Conservation (phyloP, 2,888 invertebrate genomes). For the Drosophila kambysellisi region DNA sequence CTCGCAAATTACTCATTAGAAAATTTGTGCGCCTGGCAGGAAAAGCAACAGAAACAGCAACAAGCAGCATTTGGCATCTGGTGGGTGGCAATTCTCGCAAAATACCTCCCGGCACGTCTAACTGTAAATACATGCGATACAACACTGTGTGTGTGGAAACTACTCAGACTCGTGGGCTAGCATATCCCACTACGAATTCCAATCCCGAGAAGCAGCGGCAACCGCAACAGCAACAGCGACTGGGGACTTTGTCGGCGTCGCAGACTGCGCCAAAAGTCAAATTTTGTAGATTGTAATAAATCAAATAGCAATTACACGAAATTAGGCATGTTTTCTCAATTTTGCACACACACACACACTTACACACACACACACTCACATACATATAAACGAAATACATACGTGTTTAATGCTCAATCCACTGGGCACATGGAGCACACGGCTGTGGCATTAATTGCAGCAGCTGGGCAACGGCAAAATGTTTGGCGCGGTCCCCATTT, state of each 20-base stretch:
- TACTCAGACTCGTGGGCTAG: constrained; percentile 28
- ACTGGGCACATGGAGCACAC: constrained; percentile 54
- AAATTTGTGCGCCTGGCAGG: constrained; percentile 51
- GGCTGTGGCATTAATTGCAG: constrained; percentile 76
- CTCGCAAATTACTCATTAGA: constrained; percentile 73
- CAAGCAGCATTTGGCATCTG: constrained; percentile 41
- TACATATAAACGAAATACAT: constrained; percentile 13
- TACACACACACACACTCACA: constrained; percentile 1
- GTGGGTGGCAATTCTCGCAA: constrained; percentile 50
- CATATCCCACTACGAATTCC: constrained; percentile 21
- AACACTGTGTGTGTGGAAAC: constrained; percentile 28
- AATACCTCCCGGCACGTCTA: constrained; percentile 53
- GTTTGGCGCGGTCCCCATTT: constrained; percentile 55
- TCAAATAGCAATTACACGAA: constrained; percentile 84
- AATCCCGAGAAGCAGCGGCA: constrained; percentile 14
- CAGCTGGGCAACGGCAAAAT: constrained; percentile 71
- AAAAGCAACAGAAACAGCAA: constrained; percentile 12
- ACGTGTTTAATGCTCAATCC: constrained; percentile 41
- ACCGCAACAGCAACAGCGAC: constrained; percentile 26
- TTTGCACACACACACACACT: constrained; percentile 55
- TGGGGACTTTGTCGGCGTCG: constrained; percentile 64
- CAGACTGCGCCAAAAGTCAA: constrained; percentile 82
- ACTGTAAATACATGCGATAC: constrained; percentile 54
- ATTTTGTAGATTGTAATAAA: constrained; percentile 83
- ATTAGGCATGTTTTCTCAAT: constrained; percentile 84